Evolutionary conservation across 2,888 invertebrate species (phyloP), one percentile per base, ranked within the genome.

Genomic region (Thymelicus lineola): DNA sequence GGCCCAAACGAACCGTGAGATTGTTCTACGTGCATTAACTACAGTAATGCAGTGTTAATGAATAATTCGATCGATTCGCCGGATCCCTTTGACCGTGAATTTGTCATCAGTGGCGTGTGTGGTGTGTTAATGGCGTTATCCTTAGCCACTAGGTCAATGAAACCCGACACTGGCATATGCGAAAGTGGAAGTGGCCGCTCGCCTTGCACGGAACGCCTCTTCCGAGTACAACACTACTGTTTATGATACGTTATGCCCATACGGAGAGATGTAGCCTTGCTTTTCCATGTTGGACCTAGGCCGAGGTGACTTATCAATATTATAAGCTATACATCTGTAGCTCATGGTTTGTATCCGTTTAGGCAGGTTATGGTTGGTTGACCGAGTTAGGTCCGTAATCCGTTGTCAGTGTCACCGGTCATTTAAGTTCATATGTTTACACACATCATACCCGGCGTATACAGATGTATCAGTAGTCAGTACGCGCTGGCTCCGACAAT

Each of bases 61-160:
- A 10, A 42, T 10, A 42, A 42, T 42, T 42, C 42, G 10, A 42
- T 28, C 2, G 12, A 12, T 4, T 7, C 15, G 9, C 20, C 55
- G 6, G 28, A 14, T 55, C 55, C 55, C 17, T 55, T 55, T 55
- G 55, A 28, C 28, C 17, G 53, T 55, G 28, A 55, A 35, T 14
- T 48, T 14, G 14, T 46, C 46, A 46, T 6, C n/a, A 28, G 4
- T 28, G 28, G 28, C 28, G 28, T 28, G 28, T 28, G 28, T 28
- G 15, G 48, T 12, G 48, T 48, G 50, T 62, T n/a, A 17, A 48
- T 57, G 55, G 46, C 48, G 35, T 17, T 64, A 69, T 65, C 67
- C 65, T 55, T 73, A 74, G 4, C 53, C 71, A 74, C 75, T 78
- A 75, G 78, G 80, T 79, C 77, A 79, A 61, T 75, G 72, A 63